phyloP scores from a whole-genome alignment of 2,113 vertebrate species.

The Tichodroma muraria region DNA sequence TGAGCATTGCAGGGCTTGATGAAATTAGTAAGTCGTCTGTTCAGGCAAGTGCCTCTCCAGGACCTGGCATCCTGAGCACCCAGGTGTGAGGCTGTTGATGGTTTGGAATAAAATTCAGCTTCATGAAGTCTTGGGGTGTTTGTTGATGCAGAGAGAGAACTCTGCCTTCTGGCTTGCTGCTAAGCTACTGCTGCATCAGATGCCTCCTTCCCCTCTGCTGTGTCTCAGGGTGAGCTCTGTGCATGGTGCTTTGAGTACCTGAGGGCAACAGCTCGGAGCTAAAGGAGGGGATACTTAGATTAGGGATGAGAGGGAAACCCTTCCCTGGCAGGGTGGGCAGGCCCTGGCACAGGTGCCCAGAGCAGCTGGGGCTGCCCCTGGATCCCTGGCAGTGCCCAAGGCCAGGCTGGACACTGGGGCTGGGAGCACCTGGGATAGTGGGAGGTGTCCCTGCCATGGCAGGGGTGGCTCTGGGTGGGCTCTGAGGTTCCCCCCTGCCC shows the following conservation, averaged over 20 bases:
- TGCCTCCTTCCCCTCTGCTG: not conserved
- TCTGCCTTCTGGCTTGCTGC: not conserved
- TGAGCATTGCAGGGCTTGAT: not conserved
- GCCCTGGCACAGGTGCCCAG: not conserved
- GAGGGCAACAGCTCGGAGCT: too few relatives aligned
- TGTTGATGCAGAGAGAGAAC: not conserved
- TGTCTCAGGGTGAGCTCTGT: accelerated
- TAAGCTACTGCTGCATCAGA: not conserved
- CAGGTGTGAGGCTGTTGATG: not conserved
- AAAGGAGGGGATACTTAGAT: not conserved
- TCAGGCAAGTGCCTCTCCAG: not conserved
- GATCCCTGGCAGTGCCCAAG: not conserved
- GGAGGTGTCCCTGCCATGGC: not conserved
- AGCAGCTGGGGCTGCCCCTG: not conserved
- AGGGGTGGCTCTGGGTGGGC: accelerated
- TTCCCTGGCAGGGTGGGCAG: not conserved
- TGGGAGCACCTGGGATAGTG: not conserved
- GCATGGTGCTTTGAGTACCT: accelerated
- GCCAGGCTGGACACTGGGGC: not conserved
- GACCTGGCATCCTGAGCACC: not conserved
- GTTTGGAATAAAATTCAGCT: not conserved
- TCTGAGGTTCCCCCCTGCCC: accelerated
- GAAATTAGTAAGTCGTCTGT: not conserved
- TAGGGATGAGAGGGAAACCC: not conserved
- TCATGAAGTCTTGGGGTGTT: not conserved